Evolutionary conservation across 2,113 vertebrate species (phyloP), one percentile per base, ranked within the genome.

Genomic region (Cottus gobio): DNA sequence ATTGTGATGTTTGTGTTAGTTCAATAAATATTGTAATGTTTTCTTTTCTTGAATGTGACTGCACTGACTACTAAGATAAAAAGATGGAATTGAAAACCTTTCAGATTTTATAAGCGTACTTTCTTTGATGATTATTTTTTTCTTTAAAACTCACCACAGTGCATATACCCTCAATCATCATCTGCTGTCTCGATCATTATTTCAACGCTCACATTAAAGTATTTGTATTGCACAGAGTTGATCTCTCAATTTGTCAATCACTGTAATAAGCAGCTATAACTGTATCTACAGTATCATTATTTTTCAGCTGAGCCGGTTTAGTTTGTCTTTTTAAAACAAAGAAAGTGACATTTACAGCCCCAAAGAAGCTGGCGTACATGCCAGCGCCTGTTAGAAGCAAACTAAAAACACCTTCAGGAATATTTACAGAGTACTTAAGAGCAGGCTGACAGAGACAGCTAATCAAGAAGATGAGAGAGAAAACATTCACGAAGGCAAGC

Each of bases 391-490:
- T 91, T 78, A 73, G 36, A 89, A 74, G 80, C 75, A 77, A 86
- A 85, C 75, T 80, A 84, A 89, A 88, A 88, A 79, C 82, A 85
- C 79, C 85, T 90, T 81, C 61, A 87, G 77, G 83, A 91, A 90
- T 90, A 90, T 91, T 92, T 90, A 73, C 77, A 0, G 62, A 70
- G 78, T 78, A 79, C 86, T 85, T 84, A 88, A 83, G 75, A 83
- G 76, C 84, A 67, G 73, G 71, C 84, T 79, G 84, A 83, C 84
- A 74, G 80, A 89, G 76, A 82, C 80, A 74, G 80, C 89, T 89
- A 87, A 90, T 92, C 87, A 86, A 82, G 61, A 69, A 83, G 84
- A 90, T 80, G 84, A 88, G 85, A 87, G 84, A 65, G 75, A 63
- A 82, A 87, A 89, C 77, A 76, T 86, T 72, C 75, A 57, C 28